Base-by-base conservation (phyloP, 2,888 invertebrate species). In the Thecocarcelia acutangulata region DNA sequence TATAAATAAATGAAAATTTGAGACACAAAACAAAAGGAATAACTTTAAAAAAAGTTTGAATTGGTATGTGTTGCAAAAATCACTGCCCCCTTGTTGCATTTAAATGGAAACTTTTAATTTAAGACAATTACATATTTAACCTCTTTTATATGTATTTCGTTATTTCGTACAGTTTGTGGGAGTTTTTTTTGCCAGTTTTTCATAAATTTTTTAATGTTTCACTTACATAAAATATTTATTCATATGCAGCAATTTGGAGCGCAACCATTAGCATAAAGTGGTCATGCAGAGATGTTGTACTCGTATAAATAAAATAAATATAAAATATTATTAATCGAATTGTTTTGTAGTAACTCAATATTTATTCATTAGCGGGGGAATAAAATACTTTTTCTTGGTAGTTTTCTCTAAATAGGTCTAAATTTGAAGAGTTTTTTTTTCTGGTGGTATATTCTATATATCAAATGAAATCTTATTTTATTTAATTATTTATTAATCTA, bases 71-170 rank as follows among this genome's bases (percentile, higher is more conserved):
- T 54, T 11, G 59, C 11, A 37, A 11, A 44, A 66, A 68, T 61
- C 44, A 68, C 50, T 50, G 50, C 12, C 61, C 69, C 4, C 40
- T 12, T 33, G 54, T 17, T 48, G 42, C 15, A n/a, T 52, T 24
- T 6, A 52, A 28, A 56, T 21, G 24, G 33, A 72, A 73, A 61
- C 58, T 52, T 58, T 58, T 59, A 66, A 66, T 66, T 66, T 61
- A 54, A 61, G 61, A 59, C 66, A 75, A 70, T 70, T 70, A 75
- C 70, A 33, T 50, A 48, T 64, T 48, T 59, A 21, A 59, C 44
- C 46, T 70, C 24, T 56, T 66, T 66, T 77, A 19, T 63, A 37
- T 40, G 28, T n/a, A 8, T 21, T n/a, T 69, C 33, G 24, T 37
- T 48, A 58, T 52, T 40, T 68, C 44, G 21, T 58, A 66, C 11